Percentiles rank a stretch among this genome's conserved stretches.
Conservation (phyloP, 2,888 invertebrate genomes). For the Nematopogon swammerdamellus region DNA sequence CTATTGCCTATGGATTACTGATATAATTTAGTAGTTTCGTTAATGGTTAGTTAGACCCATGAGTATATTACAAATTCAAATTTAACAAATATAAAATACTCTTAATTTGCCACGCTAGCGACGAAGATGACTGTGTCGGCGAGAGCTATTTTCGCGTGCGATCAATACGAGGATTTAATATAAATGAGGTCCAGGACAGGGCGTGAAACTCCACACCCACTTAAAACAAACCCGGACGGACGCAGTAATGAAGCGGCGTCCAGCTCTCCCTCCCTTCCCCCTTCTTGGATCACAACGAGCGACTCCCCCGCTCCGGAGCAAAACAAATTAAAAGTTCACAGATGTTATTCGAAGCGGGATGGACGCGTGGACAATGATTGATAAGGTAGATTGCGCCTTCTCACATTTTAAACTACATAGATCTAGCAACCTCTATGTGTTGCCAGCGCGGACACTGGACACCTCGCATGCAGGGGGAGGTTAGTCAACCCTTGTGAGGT, state of each 20-base stretch:
- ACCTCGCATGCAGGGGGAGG: too few relatives aligned
- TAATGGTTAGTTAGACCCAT: too few relatives aligned
- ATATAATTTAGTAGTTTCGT: too few relatives aligned
- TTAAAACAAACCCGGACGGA: slow-evolving; percentile 41
- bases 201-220: slow-evolving; percentile 59
- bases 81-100: too few relatives aligned
- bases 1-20: too few relatives aligned
- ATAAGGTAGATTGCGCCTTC: slow-evolving; percentile 6
- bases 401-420: too few relatives aligned
- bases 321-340: slow-evolving; percentile 41
- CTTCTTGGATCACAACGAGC: slow-evolving; percentile 32
- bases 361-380: slow-evolving; percentile 14
- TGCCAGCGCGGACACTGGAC: background rate
- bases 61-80: too few relatives aligned
- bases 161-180: background rate
- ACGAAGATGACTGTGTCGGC: too few relatives aligned
- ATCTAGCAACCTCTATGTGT: background rate
- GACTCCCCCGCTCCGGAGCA: slow-evolving; percentile 37
- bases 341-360: slow-evolving; percentile 22
- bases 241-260: slow-evolving; percentile 52
- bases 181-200: slow-evolving; percentile 18
- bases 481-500: too few relatives aligned
- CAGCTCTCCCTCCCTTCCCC: slow-evolving; percentile 20
- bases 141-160: background rate
- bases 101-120: too few relatives aligned